phyloP scores from a whole-genome alignment of 2,888 invertebrate species.

The Saturnia pavonia region DNA sequence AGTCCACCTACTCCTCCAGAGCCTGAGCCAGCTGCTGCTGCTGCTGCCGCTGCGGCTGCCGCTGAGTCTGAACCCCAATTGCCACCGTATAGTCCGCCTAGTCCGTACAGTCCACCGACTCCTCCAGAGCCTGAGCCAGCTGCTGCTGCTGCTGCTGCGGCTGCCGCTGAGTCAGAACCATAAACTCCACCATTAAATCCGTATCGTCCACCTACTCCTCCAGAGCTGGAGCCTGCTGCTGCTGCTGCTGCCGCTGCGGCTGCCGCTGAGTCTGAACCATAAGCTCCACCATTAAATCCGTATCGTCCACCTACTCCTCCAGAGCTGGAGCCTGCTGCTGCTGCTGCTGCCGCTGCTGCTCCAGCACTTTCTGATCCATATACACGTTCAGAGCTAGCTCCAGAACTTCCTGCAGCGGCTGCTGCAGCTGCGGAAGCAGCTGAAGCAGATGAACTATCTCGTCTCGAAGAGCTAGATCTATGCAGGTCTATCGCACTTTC shows the following conservation, averaged over 20 bases:
- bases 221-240: slow-evolving; percentile 18
- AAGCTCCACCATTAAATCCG: background rate
- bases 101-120: too few species aligned
- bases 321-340: background rate
- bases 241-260: slow-evolving; percentile 1
- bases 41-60: slow-evolving; percentile 21
- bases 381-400: slow-evolving; percentile 10
- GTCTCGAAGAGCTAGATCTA: too few species aligned
- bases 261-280: background rate
- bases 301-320: background rate
- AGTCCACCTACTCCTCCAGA: slow-evolving; percentile 5
- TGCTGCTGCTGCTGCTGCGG: slow-evolving; percentile 20
- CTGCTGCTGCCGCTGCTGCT: too few species aligned
- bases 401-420: slow-evolving; percentile 17
- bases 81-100: background rate
- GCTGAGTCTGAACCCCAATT: background rate
- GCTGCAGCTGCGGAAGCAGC: slow-evolving; percentile 19
- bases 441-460: too few species aligned
- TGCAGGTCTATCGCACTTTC: background rate
- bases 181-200: background rate
- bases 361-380: background rate
- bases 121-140: slow-evolving; percentile 19
- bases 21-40: slow-evolving; percentile 19
- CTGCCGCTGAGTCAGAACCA: slow-evolving; percentile 16
- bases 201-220: background rate